Base-by-base conservation (phyloP, 2,113 vertebrate species). In the Silurus meridionalis region DNA sequence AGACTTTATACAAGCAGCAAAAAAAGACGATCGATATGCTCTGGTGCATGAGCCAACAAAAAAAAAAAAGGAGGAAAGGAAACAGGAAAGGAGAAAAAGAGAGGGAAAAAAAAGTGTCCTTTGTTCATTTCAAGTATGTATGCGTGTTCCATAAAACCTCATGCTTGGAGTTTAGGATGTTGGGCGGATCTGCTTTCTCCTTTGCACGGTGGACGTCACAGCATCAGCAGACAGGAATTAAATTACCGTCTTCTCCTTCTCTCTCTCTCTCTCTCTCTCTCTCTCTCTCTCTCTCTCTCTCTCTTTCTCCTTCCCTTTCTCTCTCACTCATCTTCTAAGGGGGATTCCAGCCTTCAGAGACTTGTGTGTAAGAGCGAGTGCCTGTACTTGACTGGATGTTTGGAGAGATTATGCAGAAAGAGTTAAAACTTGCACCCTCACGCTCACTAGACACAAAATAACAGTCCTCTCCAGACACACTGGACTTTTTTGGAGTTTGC, bases 281-380 rank as follows among this genome's bases (percentile, higher is more conserved):
- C 7, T 71, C 67, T 77, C 72, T 75, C 52, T 78, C 17, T 57
- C 75, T 75, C 48, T 52, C 72, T 46, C 85, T 82, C 7, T 71
- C 67, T 77, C 72, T 87, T 55, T 79, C 58, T 81, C 15, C 4
- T 8, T 28, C 53, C 19, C 81, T 25, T 4, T 72, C 71, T 83
- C 81, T 60, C 37, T 37, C 37, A 37, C 37, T 37, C 37, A 37
- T 37, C 37, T 37, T 37, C 37, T 37, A 37, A 80, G 86, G 89
- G 89, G 69, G 87, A 87, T 89, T 89, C 89, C 89, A 89, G 77
- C 10, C 17, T 52, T 87, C 37, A 6, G 15, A 52, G 48, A 9
- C 57, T 82, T 85, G 60, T 88, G 83, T 63, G 58, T 2, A n/a
- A 0, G 58, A 82, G 25, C 60, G 77, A 85, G 80, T 84, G 80